Evolutionary conservation across 1,140 invertebrate species (phyloP).

Genomic region (Tetramorium parvispinum): DNA sequence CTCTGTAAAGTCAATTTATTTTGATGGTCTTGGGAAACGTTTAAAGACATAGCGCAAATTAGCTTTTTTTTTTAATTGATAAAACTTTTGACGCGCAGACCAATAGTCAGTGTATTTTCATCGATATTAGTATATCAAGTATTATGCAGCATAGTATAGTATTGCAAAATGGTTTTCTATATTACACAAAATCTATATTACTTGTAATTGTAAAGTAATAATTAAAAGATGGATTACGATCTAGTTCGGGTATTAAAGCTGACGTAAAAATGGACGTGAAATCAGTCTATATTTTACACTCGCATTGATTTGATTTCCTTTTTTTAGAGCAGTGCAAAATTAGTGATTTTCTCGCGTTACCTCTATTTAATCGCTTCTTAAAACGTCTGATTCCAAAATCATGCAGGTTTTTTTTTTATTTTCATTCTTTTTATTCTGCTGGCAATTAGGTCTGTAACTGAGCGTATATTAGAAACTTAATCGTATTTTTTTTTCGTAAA

Average conservation of each 20-base stretch:
- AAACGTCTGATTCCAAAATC: slow-evolving; percentile 10
- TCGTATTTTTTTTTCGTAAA: background rate
- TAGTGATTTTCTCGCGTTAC: slow-evolving; percentile 10
- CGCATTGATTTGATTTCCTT: slow-evolving; percentile 36
- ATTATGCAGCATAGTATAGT: slow-evolving; percentile 51
- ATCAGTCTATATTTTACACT: slow-evolving; percentile 68
- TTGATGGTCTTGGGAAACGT: background rate
- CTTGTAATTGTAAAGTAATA: slow-evolving; percentile 41
- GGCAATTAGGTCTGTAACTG: slow-evolving; percentile 1
- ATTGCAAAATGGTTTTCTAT: slow-evolving; percentile 57
- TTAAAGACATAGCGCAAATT: slow-evolving; percentile 6
- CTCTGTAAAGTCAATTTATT: background rate
- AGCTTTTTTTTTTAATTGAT: slow-evolving; percentile 1
- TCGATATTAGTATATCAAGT: slow-evolving; percentile 24
- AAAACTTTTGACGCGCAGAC: slow-evolving; percentile 19
- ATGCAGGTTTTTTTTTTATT: slow-evolving; percentile 7
- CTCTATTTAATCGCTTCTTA: slow-evolving; percentile 13
- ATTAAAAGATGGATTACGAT: slow-evolving; percentile 53
- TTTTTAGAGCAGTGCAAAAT: slow-evolving; percentile 41
- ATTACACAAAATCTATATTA: slow-evolving; percentile 55
- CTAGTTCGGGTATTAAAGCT: slow-evolving; percentile 53
- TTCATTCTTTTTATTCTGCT: slow-evolving; percentile 4
- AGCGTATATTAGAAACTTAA: slow-evolving; percentile 27
- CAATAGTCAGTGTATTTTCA: background rate
- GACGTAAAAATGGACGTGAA: slow-evolving; percentile 60